Percentiles rank a stretch among this genome's conserved stretches.
phyloP scores from a whole-genome alignment of 2,113 vertebrate genomes.

The Misgurnus anguillicaudatus region DNA sequence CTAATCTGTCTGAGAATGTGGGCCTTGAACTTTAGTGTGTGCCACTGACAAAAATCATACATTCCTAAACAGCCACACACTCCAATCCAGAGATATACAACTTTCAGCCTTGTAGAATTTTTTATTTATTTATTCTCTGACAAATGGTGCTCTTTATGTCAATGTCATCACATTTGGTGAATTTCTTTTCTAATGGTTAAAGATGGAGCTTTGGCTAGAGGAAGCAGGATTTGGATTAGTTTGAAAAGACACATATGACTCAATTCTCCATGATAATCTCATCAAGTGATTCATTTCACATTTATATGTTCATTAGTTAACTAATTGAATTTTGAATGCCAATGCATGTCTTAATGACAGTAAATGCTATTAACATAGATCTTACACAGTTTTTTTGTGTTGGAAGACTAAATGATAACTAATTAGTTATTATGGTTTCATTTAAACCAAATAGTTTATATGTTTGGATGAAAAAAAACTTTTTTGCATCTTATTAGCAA shows the following conservation, averaged over 20 bases:
- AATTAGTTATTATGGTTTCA: constrained; percentile 3
- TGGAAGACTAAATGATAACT: constrained; percentile 39
- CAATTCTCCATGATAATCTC: constrained; percentile 10
- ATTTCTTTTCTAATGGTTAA: not conserved
- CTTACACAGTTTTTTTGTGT: constrained; percentile 10
- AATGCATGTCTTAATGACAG: not conserved
- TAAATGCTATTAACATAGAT: constrained; percentile 21
- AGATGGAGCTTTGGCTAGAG: not conserved
- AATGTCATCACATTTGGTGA: not conserved
- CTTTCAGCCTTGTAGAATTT: not conserved
- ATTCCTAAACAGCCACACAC: not conserved
- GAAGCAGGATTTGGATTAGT: constrained; percentile 7
- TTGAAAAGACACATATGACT: constrained; percentile 18
- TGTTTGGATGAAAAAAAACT: too few relatives aligned
- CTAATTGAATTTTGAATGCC: constrained; percentile 32
- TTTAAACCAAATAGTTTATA: constrained; percentile 13
- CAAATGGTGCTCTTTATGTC: not conserved
- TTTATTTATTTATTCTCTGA: not conserved
- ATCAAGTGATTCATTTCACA: not conserved
- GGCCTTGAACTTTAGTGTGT: constrained; percentile 2
- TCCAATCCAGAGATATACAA: not conserved
- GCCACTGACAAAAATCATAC: not conserved
- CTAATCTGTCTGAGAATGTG: constrained; percentile 34
- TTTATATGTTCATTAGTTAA: constrained; percentile 6
- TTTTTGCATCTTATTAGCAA: not conserved